Evolutionary conservation across 2,888 invertebrate species (phyloP).

Genomic region (Cataglyphis rosenhaueri): DNA sequence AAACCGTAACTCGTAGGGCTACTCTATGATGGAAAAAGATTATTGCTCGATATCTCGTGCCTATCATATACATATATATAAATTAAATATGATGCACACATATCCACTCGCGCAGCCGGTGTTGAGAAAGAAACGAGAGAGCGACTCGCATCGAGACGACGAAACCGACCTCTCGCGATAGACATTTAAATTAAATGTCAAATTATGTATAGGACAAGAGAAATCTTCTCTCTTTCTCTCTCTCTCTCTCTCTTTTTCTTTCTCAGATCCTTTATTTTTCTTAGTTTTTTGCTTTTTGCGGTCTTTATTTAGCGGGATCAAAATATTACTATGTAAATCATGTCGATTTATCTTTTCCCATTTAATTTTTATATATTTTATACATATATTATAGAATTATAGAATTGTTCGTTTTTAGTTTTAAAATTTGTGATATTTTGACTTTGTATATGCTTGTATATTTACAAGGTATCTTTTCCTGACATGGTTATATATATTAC

Average conservation of each 20-base stretch:
- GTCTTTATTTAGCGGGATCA: too few species aligned
- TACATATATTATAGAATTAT: too few species aligned
- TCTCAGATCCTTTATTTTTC: background rate
- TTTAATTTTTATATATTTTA: too few species aligned
- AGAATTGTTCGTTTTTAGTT: too few species aligned
- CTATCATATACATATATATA: constrained; percentile 30
- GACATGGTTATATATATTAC: too few species aligned
- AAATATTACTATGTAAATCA: background rate
- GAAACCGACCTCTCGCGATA: background rate
- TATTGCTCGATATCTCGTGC: constrained; percentile 9
- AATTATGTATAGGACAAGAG: too few species aligned
- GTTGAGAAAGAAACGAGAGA: background rate
- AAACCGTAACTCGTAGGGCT: constrained; percentile 6
- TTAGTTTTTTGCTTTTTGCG: too few species aligned
- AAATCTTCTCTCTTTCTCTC: too few species aligned
- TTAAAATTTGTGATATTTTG: too few species aligned
- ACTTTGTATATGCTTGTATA: too few species aligned
- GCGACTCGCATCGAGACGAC: background rate
- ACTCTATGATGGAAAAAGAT: constrained; percentile 15
- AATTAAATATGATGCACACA: constrained; percentile 30
- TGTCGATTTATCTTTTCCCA: background rate
- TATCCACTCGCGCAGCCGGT: background rate
- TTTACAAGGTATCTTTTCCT: too few species aligned
- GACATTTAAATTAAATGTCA: background rate
- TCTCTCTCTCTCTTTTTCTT: too few species aligned